Percentiles rank a stretch among this genome's conserved stretches.
phyloP scores from a whole-genome alignment of 2,113 vertebrate genomes.

The Pterocles burchelli region DNA sequence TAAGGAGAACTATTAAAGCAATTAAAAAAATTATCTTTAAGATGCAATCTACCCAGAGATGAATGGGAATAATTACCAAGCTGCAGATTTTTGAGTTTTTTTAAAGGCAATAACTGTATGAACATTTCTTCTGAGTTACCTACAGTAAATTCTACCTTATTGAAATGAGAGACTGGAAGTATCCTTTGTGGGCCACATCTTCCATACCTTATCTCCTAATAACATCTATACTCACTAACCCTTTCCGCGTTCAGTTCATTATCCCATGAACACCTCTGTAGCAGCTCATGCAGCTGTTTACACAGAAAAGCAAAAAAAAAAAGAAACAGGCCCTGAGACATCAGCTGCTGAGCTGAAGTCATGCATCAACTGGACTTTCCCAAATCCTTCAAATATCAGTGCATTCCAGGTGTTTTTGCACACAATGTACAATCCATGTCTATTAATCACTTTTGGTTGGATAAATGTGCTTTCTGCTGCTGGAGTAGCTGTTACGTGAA shows the following conservation, averaged over 20 bases:
- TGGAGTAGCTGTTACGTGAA: background rate
- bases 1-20: conserved; percentile 36
- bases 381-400: background rate
- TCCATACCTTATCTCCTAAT: background rate
- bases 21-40: conserved; percentile 39
- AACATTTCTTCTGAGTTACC: background rate
- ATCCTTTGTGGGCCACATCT: fast-evolving
- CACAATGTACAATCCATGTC: fast-evolving
- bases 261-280: background rate
- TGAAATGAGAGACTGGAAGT: background rate
- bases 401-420: background rate
- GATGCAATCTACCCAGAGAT: background rate
- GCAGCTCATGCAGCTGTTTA: background rate
- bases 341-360: background rate
- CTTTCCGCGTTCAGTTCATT: background rate
- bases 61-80: conserved; percentile 16
- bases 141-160: background rate
- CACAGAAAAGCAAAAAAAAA: background rate
- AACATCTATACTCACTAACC: background rate
- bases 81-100: background rate
- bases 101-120: background rate
- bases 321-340: background rate
- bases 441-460: background rate
- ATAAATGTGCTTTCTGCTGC: background rate
- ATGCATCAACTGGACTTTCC: background rate